Evolutionary conservation across 2,888 invertebrate species (phyloP), one percentile per base, ranked within the genome.

Genomic region (Horisme vitalbata): DNA sequence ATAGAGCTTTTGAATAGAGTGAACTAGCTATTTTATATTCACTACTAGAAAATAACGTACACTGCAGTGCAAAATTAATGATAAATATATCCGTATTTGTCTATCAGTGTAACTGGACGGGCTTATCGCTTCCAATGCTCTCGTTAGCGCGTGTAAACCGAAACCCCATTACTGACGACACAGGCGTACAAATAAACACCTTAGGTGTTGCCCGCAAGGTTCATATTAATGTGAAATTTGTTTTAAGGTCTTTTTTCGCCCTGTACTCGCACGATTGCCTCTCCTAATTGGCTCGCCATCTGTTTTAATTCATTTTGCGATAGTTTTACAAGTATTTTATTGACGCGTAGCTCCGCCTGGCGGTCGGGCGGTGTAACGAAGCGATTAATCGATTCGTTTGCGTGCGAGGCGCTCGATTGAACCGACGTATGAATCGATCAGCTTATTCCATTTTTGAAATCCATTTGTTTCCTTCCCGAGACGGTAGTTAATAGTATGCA

Each of bases 261-360:
- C 73, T 62, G 79, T 83, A 83, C 80, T 81, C 88, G 88, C 86
- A 82, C 89, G 84, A 86, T 86, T 89, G 88, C 79, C 79, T 81
- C 71, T 79, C 86, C 89, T 89, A 89, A 89, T 89, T 89, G 89
- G 87, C 80, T 85, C 79, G 71, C 80, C 86, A 86, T 88, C 82
- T 86, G 88, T 84, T 87, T 87, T 83, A 87, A 89, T 89, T 89
- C 88, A 88, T 84, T 87, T 85, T 71, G 86, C 87, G 84, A 88
- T 88, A 88, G 88, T 87, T 89, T 86, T 86, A 88, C 88, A 88
- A 84, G 88, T 85, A 87, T 87, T 88, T 87, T 86, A 88, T 83
- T 85, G 88, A 86, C 79, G 81, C 80, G 83, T 82, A 83, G 84
- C 88, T 83, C 88, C 87, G 84, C 83, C 86, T 83, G 83, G 79